Conservation (phyloP, 1,140 invertebrate genomes). For the Camponotus floridanus region DNA sequence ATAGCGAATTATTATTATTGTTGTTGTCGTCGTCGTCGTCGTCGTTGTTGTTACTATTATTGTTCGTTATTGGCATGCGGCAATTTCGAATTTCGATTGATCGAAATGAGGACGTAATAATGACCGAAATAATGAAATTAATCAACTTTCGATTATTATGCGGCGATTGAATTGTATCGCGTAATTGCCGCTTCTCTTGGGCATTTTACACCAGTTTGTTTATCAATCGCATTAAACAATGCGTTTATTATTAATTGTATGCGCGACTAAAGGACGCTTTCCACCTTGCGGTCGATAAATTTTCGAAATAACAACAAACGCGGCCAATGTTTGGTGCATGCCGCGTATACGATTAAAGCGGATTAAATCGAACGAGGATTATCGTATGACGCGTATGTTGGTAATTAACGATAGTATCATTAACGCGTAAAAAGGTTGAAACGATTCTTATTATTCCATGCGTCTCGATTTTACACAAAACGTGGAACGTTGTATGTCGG, state of each 20-base stretch:
- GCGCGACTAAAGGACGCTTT: slow-evolving; percentile 1
- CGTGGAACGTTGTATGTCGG: background rate
- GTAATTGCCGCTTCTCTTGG: slow-evolving; percentile 10
- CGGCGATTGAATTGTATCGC: slow-evolving; percentile 25
- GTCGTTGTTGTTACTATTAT: slow-evolving; percentile 29
- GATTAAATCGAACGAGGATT: slow-evolving; percentile 50
- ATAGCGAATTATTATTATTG: slow-evolving; percentile 36
- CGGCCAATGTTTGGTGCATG: background rate
- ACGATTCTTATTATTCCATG: background rate
- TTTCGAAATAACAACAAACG: slow-evolving; percentile 25
- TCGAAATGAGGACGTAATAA: slow-evolving; percentile 5
- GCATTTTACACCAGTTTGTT: slow-evolving; percentile 28
- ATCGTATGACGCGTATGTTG: background rate
- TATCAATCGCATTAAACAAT: slow-evolving; percentile 23
- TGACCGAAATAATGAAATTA: slow-evolving; percentile 52
- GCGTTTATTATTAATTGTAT: slow-evolving; percentile 40
- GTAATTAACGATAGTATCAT: background rate
- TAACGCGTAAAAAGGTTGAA: background rate
- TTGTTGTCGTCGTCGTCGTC: too few relatives aligned
- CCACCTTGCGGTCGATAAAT: slow-evolving; percentile 22
- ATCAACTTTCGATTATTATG: slow-evolving; percentile 48
- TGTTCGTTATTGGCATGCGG: background rate
- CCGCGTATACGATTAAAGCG: slow-evolving; percentile 10
- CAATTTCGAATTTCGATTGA: slow-evolving; percentile 23
- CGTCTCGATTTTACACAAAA: background rate